Percentiles rank a stretch among this genome's conserved stretches.
These are phyloP conservation scores for Xenentodon cancila DNA, from an alignment of 2,797 vertebrate genomes.

Conservation along the genomic window DNA sequence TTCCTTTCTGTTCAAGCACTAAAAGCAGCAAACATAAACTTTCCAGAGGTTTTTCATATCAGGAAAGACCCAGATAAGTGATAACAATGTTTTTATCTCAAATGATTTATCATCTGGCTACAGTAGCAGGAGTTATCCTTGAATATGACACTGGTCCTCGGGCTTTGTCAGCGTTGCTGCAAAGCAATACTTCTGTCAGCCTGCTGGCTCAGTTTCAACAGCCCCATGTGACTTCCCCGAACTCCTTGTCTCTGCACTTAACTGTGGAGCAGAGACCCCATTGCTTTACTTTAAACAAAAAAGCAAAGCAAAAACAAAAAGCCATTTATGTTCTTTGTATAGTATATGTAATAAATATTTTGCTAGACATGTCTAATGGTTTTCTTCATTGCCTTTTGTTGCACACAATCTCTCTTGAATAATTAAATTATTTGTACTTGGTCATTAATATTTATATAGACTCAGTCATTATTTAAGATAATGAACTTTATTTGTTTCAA, in stretches of 20 bases:
- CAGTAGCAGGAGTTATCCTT: background rate
- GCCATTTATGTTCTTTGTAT: no score
- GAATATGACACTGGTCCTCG: conserved; percentile 6
- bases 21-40: background rate
- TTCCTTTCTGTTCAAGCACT: conserved; percentile 4
- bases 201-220: conserved; percentile 42
- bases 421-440: no score
- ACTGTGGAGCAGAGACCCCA: background rate
- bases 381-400: background rate
- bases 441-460: background rate
- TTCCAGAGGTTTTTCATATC: background rate
- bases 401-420: background rate
- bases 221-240: conserved; percentile 66
- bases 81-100: background rate
- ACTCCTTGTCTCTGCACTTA: conserved; percentile 21
- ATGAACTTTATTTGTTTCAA: background rate
- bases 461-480: background rate
- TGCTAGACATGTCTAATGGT: background rate
- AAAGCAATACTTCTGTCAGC: conserved; percentile 9
- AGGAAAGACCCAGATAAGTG: background rate
- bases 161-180: conserved; percentile 20
- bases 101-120: background rate
- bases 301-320: no score
- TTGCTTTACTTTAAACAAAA: background rate
- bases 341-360: no score